Percentiles rank a stretch among this genome's conserved stretches.
Conservation (phyloP, 2,888 invertebrate species). For the Melolontha melolontha region DNA sequence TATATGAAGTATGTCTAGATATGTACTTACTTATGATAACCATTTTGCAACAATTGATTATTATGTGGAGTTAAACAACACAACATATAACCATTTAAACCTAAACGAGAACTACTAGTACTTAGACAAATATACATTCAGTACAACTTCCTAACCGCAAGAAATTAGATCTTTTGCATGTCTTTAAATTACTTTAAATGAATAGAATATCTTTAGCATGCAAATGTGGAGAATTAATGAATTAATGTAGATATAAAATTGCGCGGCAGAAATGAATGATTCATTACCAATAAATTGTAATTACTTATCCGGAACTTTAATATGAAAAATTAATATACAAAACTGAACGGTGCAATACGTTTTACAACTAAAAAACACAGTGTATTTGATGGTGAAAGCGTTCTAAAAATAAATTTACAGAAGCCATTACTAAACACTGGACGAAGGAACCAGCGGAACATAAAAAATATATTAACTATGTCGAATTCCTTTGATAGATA, state of each 20-base stretch:
- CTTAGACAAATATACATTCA: neutral
- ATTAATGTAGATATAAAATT: too few relatives aligned
- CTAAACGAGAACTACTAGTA: neutral
- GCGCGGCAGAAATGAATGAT: too few relatives aligned
- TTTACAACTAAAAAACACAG: too few relatives aligned
- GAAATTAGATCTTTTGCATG: conserved; percentile 4
- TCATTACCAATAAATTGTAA: too few relatives aligned
- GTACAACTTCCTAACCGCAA: neutral
- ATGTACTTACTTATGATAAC: too few relatives aligned
- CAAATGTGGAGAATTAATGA: too few relatives aligned
- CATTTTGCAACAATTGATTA: too few relatives aligned
- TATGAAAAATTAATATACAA: too few relatives aligned
- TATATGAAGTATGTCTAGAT: too few relatives aligned
- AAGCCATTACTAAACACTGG: conserved; percentile 1
- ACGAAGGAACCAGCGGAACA: neutral
- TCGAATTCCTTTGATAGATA: conserved; percentile 11
- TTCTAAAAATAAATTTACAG: conserved; percentile 13
- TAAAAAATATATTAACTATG: conserved; percentile 11
- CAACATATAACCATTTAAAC: neutral
- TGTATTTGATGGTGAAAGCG: neutral
- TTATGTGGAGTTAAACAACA: too few relatives aligned
- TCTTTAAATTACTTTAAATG: conserved; percentile 4
- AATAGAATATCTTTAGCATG: neutral
- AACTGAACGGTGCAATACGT: too few relatives aligned
- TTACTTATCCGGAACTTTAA: too few relatives aligned